Percentiles rank a stretch among this genome's conserved stretches.
These are phyloP conservation scores for Acrobeloides nanus DNA, from an alignment of 2,888 invertebrate species.

Conservation along the genomic window DNA sequence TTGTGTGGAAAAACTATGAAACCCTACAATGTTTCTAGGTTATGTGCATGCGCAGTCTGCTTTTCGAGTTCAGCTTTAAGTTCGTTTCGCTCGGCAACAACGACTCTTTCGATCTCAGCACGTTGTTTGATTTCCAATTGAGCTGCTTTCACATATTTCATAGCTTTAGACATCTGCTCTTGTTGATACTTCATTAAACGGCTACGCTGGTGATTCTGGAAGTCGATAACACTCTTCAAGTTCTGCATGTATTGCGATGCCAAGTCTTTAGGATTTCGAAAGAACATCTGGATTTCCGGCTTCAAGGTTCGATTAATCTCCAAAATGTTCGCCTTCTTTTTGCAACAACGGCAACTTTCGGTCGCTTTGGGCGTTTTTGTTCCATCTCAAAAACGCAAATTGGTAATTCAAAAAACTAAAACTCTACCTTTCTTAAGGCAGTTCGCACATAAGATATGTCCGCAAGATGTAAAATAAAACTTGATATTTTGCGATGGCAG, in stretches of 20 bases:
- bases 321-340: neutral
- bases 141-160: slow-evolving; percentile 17
- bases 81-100: slow-evolving; percentile 2
- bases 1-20: neutral
- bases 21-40: slow-evolving; percentile 6
- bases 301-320: slow-evolving; percentile 18
- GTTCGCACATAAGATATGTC: slow-evolving; percentile 17
- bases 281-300: slow-evolving; percentile 13
- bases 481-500: slow-evolving; percentile 7
- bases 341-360: slow-evolving; percentile 15
- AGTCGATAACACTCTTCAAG: slow-evolving; percentile 20
- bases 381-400: slow-evolving; percentile 1
- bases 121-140: slow-evolving; percentile 14
- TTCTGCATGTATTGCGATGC: slow-evolving; percentile 13
- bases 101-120: slow-evolving; percentile 9
- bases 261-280: slow-evolving; percentile 17
- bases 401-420: neutral
- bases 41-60: neutral
- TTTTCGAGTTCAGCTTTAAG: slow-evolving; percentile 11
- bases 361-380: slow-evolving; percentile 8
- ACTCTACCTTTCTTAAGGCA: slow-evolving; percentile 11
- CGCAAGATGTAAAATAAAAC: slow-evolving; percentile 20
- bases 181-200: neutral
- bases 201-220: slow-evolving; percentile 15
- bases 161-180: slow-evolving; percentile 4